Evolutionary conservation across 2,888 invertebrate species (phyloP).

Genomic region (Noctua fimbriata): DNA sequence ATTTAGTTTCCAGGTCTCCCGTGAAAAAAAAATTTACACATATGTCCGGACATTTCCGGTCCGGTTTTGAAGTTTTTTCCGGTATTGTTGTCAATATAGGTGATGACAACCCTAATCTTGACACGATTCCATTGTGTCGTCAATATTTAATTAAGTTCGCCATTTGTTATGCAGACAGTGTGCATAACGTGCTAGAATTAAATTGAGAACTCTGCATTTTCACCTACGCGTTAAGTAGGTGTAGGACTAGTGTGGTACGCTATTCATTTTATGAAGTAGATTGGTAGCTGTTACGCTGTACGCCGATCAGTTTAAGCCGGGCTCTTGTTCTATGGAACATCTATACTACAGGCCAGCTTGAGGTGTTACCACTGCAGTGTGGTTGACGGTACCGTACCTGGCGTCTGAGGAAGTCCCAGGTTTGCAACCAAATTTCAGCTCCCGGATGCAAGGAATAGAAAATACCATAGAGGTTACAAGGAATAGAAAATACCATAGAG

Average conservation of each 20-base stretch:
- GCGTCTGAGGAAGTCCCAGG: not conserved
- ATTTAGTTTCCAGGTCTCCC: too few relatives aligned
- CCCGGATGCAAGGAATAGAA: not conserved
- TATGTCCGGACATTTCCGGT: too few relatives aligned
- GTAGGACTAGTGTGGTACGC: not conserved
- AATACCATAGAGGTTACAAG: not conserved
- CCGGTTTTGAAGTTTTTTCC: not conserved
- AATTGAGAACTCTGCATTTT: slow-evolving; percentile 2
- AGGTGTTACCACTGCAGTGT: not conserved
- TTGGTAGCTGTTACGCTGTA: not conserved
- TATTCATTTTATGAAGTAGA: not conserved
- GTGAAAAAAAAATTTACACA: too few relatives aligned
- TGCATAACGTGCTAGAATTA: slow-evolving; percentile 3
- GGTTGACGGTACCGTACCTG: not conserved
- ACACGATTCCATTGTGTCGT: not conserved
- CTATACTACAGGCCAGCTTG: not conserved
- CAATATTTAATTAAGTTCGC: slow-evolving; percentile 31
- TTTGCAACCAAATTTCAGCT: not conserved
- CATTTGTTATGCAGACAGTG: slow-evolving; percentile 7
- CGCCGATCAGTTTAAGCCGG: too few relatives aligned
- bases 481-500: too few relatives aligned
- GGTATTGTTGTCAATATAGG: too few relatives aligned
- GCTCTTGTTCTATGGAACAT: not conserved
- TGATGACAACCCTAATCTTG: not conserved
- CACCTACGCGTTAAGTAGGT: not conserved